Conservation (phyloP, 2,113 vertebrate species). For the Cochlearius cochlearius region DNA sequence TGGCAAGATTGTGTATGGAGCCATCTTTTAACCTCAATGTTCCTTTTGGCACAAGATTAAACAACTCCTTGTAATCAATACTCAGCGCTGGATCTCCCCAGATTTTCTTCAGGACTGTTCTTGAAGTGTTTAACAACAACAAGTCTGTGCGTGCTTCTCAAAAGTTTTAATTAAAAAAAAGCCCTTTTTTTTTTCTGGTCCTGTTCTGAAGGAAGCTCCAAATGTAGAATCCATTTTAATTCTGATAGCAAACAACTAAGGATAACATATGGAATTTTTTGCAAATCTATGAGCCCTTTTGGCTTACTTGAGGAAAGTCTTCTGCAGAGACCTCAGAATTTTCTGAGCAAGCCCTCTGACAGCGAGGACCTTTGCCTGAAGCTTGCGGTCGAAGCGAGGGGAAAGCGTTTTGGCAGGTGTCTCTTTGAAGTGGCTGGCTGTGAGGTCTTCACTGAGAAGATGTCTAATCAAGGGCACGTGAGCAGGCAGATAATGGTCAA, state of each 20-base stretch:
- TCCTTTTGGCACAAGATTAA: constrained; percentile 60
- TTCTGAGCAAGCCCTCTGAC: not conserved
- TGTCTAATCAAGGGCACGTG: not conserved
- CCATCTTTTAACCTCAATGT: constrained; percentile 47
- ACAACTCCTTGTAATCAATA: constrained; percentile 16
- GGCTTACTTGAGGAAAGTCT: not conserved
- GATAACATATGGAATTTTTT: accelerated
- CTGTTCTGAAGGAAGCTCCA: not conserved
- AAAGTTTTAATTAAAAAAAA: not conserved
- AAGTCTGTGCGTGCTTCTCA: not conserved
- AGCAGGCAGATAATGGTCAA: not conserved
- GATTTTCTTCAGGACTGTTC: constrained; percentile 21
- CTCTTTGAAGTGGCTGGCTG: not conserved
- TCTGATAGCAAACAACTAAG: not conserved
- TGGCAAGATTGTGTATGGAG: constrained; percentile 4
- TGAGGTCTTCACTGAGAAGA: not conserved
- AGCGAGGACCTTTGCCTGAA: not conserved
- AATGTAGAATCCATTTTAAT: not conserved
- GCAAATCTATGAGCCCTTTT: not conserved
- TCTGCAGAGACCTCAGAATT: not conserved
- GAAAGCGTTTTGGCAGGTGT: not conserved
- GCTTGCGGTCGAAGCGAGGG: accelerated
- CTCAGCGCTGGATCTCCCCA: not conserved
- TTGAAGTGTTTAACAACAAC: not conserved
- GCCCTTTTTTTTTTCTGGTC: not conserved